Evolutionary conservation across 2,888 invertebrate genomes (phyloP).

Genomic region (Nebria brevicollis): DNA sequence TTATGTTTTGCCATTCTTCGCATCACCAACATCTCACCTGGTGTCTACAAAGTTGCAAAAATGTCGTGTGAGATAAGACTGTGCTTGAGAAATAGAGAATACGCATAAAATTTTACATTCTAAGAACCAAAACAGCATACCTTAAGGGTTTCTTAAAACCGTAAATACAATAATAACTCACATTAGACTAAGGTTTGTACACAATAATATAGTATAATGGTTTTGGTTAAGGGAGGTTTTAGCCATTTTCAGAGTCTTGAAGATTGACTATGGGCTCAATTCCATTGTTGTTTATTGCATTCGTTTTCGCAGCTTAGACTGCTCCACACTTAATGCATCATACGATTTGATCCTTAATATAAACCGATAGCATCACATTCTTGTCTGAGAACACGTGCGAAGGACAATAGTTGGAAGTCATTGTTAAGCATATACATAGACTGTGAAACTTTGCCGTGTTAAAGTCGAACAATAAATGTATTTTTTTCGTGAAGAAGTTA

Average conservation of each 20-base stretch:
- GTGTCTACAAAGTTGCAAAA: not conserved
- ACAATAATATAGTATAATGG: slow-evolving; percentile 53
- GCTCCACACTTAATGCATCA: not conserved
- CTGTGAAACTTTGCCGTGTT: slow-evolving; percentile 18
- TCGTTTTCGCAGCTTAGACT: slow-evolving; percentile 11
- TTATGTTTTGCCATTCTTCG: slow-evolving; percentile 35
- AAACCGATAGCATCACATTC: slow-evolving; percentile 26
- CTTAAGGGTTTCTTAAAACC: slow-evolving; percentile 48
- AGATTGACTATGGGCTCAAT: slow-evolving; percentile 16
- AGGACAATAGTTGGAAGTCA: slow-evolving; percentile 24
- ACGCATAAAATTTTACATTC: not conserved
- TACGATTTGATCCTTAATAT: not conserved
- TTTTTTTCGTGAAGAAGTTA: slow-evolving; percentile 43
- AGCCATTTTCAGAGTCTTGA: slow-evolving; percentile 24
- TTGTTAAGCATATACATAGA: slow-evolving; percentile 29
- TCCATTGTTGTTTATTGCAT: slow-evolving; percentile 19
- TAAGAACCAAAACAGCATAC: slow-evolving; percentile 14
- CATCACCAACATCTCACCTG: slow-evolving; percentile 34
- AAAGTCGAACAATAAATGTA: slow-evolving; percentile 40
- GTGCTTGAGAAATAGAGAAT: not conserved
- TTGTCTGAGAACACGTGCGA: slow-evolving; percentile 34
- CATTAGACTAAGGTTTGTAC: slow-evolving; percentile 52
- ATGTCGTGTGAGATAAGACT: slow-evolving; percentile 24
- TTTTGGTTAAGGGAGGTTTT: slow-evolving; percentile 39
- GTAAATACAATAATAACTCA: slow-evolving; percentile 52